A percentile compares a stretch with the other conserved stretches of the same genome.
Evolutionary conservation across 1,140 invertebrate species (phyloP).

Genomic region (Papilio dardanus): DNA sequence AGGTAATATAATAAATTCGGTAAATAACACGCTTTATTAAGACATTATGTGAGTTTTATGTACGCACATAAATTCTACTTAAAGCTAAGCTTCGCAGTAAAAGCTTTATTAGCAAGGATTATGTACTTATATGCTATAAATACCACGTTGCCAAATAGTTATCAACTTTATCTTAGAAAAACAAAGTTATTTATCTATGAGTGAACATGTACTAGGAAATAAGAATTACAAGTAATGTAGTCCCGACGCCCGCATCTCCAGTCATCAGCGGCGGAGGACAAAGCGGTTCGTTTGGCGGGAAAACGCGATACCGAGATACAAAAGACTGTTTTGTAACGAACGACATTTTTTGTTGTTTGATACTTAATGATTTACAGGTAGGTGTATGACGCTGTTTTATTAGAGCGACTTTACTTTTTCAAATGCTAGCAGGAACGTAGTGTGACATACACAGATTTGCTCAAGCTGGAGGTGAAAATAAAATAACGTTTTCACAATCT

Average conservation of each 20-base stretch:
- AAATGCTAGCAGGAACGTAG: too few species aligned
- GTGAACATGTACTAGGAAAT: background rate
- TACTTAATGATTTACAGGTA: background rate
- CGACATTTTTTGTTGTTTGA: conserved; percentile 18
- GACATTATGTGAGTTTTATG: background rate
- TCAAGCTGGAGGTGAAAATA: too few species aligned
- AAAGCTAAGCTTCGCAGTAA: conserved; percentile 1
- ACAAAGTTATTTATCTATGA: too few species aligned
- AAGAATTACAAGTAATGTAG: background rate
- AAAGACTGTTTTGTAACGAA: conserved; percentile 23
- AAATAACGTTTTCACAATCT: background rate
- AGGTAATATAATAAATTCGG: background rate
- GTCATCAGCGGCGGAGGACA: conserved; percentile 24
- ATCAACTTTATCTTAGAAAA: too few species aligned
- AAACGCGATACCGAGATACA: conserved; percentile 24
- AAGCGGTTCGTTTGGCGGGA: conserved; percentile 29
- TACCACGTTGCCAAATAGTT: too few species aligned
- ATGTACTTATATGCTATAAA: too few species aligned
- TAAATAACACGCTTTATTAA: background rate
- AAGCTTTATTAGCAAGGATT: background rate
- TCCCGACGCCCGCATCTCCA: background rate
- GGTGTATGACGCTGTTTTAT: too few species aligned
- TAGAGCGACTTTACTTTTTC: too few species aligned
- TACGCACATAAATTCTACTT: background rate
- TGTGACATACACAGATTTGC: too few species aligned